These are phyloP conservation scores for Acanthis flammea DNA, from an alignment of 2,797 vertebrate genomes.

Conservation along the genomic window DNA sequence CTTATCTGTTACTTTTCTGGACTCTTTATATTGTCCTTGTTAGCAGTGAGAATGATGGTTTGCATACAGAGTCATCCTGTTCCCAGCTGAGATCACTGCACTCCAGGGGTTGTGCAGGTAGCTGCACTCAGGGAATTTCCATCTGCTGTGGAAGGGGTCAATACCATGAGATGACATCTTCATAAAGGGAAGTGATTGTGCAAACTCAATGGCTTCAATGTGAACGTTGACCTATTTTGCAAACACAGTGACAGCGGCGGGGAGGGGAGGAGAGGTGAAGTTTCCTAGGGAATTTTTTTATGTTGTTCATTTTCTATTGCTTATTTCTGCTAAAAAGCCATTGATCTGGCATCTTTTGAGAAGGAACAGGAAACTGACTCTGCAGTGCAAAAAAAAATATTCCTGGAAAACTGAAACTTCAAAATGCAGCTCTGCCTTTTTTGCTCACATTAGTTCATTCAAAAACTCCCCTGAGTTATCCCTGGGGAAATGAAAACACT, in stretches of 20 bases:
- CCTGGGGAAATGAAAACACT: not conserved
- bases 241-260: not conserved
- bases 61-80: not conserved
- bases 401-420: not conserved
- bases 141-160: not conserved
- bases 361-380: constrained; percentile 8
- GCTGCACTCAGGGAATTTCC: not conserved
- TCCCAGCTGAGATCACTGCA: not conserved
- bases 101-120: not conserved
- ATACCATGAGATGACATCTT: constrained; percentile 6
- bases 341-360: not conserved
- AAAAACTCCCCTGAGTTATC: constrained; percentile 1
- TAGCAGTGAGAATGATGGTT: not conserved
- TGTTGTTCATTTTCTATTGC: not conserved
- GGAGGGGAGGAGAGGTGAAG: constrained; percentile 27
- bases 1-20: not conserved
- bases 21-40: not conserved
- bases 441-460: not conserved
- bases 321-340: not conserved
- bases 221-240: constrained; percentile 26
- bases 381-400: not conserved
- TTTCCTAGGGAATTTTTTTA: constrained; percentile 31
- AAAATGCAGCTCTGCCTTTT: not conserved
- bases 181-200: constrained; percentile 45
- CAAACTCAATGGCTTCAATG: constrained; percentile 4